Conservation (phyloP, 2,113 vertebrate genomes). For the Chaetops frenatus region DNA sequence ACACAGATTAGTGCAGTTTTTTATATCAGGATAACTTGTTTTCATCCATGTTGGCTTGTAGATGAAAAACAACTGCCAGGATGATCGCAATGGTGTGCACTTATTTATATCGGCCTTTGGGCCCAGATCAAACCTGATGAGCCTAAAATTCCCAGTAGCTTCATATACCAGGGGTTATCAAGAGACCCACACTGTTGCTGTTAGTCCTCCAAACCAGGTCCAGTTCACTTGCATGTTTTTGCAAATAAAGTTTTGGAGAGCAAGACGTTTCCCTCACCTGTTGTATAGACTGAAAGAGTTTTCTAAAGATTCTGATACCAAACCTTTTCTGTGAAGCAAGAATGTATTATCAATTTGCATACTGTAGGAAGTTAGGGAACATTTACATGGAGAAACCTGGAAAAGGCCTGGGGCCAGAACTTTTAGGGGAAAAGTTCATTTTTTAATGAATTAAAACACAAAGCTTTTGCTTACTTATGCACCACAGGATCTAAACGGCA, state of each 20-base stretch:
- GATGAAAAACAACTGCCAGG: neutral
- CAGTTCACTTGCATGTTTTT: neutral
- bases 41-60: neutral
- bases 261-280: neutral
- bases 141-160: neutral
- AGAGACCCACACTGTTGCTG: neutral
- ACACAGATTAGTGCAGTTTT: neutral
- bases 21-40: neutral
- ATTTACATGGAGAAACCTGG: neutral
- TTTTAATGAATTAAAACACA: neutral
- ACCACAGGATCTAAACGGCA: neutral
- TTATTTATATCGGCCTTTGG: neutral
- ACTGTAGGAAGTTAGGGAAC: neutral
- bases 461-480: neutral
- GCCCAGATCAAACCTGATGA: neutral
- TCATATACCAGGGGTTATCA: neutral
- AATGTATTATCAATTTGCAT: neutral
- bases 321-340: neutral
- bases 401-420: neutral
- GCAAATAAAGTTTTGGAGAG: neutral
- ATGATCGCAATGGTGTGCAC: neutral
- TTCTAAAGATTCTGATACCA: neutral
- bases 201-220: neutral
- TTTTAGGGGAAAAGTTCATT: neutral
- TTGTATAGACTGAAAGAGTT: neutral